Evolutionary conservation across 1,140 invertebrate genomes (phyloP).

Genomic region (Drosophila persimilis): DNA sequence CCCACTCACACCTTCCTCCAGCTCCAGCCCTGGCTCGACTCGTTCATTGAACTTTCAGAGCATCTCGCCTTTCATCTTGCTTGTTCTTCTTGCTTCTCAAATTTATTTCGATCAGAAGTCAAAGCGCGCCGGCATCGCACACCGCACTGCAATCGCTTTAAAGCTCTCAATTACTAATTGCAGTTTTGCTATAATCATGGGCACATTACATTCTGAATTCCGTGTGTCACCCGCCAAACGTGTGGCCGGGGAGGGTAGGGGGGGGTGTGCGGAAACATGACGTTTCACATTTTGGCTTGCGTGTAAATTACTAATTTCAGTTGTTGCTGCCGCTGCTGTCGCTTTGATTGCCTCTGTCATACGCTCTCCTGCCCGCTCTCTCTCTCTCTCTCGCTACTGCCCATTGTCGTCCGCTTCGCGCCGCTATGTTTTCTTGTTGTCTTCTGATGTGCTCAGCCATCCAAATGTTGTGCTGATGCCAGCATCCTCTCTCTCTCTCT

Average conservation of each 20-base stretch:
- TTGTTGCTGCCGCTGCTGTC: slow-evolving; percentile 39
- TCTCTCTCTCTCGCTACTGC: not conserved
- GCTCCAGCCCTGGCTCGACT: slow-evolving; percentile 14
- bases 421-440: slow-evolving; percentile 6
- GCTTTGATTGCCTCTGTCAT: slow-evolving; percentile 47
- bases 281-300: slow-evolving; percentile 32
- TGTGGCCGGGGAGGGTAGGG: not conserved
- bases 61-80: not conserved
- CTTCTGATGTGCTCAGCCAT: slow-evolving; percentile 32
- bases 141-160: slow-evolving; percentile 18
- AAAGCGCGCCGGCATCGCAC: too few species aligned
- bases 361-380: slow-evolving; percentile 2
- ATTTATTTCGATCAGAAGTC: too few species aligned
- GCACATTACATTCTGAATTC: slow-evolving; percentile 51
- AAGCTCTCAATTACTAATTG: slow-evolving; percentile 71
- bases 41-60: slow-evolving; percentile 63
- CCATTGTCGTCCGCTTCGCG: too few species aligned
- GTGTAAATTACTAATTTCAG: slow-evolving; percentile 75
- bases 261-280: too few species aligned
- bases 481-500: not conserved
- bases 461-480: slow-evolving; percentile 33
- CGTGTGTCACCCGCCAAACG: slow-evolving; percentile 7
- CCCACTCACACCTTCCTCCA: slow-evolving; percentile 7
- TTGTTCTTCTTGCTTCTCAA: too few species aligned
- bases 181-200: slow-evolving; percentile 56